These are phyloP conservation scores for Apus apus DNA, from an alignment of 2,113 vertebrate genomes.

Conservation along the genomic window DNA sequence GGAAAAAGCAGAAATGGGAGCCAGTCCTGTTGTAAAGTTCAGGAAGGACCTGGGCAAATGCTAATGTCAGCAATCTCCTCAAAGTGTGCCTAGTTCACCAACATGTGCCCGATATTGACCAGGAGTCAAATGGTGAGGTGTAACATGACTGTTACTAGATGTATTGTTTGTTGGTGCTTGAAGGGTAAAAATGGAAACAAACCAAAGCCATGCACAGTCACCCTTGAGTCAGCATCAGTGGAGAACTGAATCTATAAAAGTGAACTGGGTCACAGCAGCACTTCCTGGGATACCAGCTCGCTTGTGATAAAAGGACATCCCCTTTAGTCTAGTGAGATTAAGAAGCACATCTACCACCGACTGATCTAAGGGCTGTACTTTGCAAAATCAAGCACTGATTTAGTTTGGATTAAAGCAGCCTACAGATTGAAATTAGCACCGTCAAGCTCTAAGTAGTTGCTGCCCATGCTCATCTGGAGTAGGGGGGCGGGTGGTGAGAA, in stretches of 20 bases:
- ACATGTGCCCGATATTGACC: background rate
- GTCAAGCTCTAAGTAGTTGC: background rate
- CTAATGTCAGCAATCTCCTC: background rate
- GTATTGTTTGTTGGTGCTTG: background rate
- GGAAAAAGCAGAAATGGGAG: slow-evolving; percentile 38
- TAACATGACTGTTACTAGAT: background rate
- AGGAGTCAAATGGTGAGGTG: background rate
- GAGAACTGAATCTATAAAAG: background rate
- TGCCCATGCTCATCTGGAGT: background rate
- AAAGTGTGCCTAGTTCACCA: background rate
- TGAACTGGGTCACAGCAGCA: background rate
- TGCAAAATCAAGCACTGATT: background rate
- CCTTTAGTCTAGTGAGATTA: background rate
- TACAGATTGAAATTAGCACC: background rate
- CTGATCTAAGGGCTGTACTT: background rate
- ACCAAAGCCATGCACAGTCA: background rate
- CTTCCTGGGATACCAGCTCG: background rate
- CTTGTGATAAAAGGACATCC: background rate
- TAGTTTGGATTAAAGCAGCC: background rate
- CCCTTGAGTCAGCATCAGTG: background rate
- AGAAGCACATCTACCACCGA: background rate
- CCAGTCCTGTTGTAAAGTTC: background rate
- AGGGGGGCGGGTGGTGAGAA: background rate
- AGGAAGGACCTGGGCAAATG: slow-evolving; percentile 30
- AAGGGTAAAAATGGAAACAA: background rate